A percentile compares a stretch with the other conserved stretches of the same genome.
Evolutionary conservation across 1,140 invertebrate species (phyloP).

Genomic region (Hermetia illucens): DNA sequence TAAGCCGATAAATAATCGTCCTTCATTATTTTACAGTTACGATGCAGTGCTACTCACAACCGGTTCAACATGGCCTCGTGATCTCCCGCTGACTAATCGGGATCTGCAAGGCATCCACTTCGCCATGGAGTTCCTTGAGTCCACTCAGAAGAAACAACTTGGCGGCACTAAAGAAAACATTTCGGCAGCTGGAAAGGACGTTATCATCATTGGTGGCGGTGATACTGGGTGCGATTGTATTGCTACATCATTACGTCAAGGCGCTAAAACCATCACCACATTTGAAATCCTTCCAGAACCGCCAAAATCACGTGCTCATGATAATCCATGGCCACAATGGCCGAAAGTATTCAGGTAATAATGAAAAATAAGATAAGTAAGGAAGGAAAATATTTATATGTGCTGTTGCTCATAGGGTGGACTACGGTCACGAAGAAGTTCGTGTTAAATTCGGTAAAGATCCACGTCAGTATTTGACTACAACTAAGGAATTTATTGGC

Average conservation of each 20-base stretch:
- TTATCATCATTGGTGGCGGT: conserved; percentile 94
- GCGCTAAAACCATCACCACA: conserved; percentile 88
- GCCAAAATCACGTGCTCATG: conserved; percentile 54
- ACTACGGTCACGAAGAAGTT: conserved; percentile 98
- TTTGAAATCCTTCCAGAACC: conserved; percentile 97
- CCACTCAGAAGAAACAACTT: conserved; percentile 92
- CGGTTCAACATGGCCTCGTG: conserved; percentile 93
- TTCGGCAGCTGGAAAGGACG: conserved; percentile 84
- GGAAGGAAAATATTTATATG: no score
- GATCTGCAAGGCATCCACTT: conserved; percentile 81
- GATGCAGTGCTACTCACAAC: conserved; percentile 83
- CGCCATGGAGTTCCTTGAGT: conserved; percentile 95
- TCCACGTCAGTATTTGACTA: conserved; percentile 83
- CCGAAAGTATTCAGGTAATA: conserved; percentile 73
- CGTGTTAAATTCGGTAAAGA: conserved; percentile 82
- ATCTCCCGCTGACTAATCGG: conserved; percentile 72
- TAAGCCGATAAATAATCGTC: no score
- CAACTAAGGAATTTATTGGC: conserved; percentile 90
- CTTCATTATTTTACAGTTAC: conserved; percentile 33
- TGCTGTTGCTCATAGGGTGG: conserved; percentile 50
- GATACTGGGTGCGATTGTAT: conserved; percentile 99
- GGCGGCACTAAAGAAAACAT: conserved; percentile 43
- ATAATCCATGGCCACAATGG: conserved; percentile 98
- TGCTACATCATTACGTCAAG: conserved; percentile 90
- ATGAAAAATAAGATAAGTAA: not conserved